Conservation (phyloP, 2,888 invertebrate genomes). For the Volucella inanis region DNA sequence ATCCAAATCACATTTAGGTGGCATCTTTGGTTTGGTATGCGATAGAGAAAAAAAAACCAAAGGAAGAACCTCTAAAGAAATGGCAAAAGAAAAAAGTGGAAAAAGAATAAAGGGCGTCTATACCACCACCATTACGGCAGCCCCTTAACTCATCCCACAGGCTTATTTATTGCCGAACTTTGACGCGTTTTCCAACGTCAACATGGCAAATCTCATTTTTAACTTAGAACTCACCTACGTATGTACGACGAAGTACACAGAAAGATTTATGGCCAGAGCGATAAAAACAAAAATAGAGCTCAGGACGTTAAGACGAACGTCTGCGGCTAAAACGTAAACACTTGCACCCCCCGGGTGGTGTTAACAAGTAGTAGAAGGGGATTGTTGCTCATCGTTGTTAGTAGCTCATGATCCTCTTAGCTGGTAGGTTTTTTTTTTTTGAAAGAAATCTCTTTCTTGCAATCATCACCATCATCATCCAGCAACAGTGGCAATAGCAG, state of each 20-base stretch:
- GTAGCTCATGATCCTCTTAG: conserved; percentile 31
- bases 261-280: conserved; percentile 69
- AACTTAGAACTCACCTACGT: conserved; percentile 63
- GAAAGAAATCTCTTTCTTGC: conserved; percentile 57
- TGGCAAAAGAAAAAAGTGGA: conserved; percentile 45
- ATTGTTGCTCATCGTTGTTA: background rate
- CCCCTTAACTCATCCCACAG: conserved; percentile 18
- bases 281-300: conserved; percentile 73
- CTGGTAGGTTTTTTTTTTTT: conserved; percentile 9
- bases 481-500: conserved; percentile 21
- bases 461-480: conserved; percentile 69
- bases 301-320: conserved; percentile 65
- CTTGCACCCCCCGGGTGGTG: conserved; percentile 51
- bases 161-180: conserved; percentile 74
- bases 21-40: background rate
- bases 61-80: conserved; percentile 7
- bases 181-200: conserved; percentile 72
- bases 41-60: background rate
- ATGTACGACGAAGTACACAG: conserved; percentile 55
- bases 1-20: conserved; percentile 72
- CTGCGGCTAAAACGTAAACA: conserved; percentile 71
- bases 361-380: background rate
- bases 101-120: conserved; percentile 12
- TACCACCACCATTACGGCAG: background rate
- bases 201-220: conserved; percentile 72